Evolutionary conservation across 2,888 invertebrate species (phyloP).

Genomic region (Trichogramma evanescens): DNA sequence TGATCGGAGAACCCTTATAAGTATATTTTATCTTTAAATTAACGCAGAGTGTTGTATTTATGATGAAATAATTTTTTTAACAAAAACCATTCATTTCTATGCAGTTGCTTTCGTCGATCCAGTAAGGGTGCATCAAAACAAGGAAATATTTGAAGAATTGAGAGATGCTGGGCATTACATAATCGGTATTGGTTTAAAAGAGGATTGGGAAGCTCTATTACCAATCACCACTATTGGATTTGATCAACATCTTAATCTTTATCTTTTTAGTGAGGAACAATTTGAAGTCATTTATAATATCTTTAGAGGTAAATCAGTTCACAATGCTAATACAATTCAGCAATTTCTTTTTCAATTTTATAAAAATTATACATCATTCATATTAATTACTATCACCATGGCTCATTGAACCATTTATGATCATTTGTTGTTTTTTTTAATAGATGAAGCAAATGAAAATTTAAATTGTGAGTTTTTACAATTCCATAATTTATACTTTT

Average conservation of each 20-base stretch:
- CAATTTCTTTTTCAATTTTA: too few relatives aligned
- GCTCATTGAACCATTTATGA: too few relatives aligned
- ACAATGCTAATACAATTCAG: too few relatives aligned
- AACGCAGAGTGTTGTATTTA: background rate
- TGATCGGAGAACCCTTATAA: conserved; percentile 27
- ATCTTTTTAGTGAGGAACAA: conserved; percentile 24
- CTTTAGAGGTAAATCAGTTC: conserved; percentile 21
- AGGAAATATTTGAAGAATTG: conserved; percentile 24
- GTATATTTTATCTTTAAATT: conserved; percentile 15
- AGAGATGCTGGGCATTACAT: conserved; percentile 27
- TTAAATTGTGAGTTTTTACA: background rate
- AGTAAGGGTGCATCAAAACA: conserved; percentile 13
- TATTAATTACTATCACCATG: too few relatives aligned
- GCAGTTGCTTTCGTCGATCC: conserved; percentile 28
- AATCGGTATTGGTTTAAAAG: conserved; percentile 24
- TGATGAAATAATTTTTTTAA: background rate
- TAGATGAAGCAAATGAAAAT: background rate
- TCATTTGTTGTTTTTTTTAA: background rate
- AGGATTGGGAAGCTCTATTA: conserved; percentile 25
- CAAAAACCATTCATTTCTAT: conserved; percentile 5
- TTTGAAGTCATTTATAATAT: conserved; percentile 22
- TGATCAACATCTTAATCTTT: conserved; percentile 26
- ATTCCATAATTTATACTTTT: too few relatives aligned
- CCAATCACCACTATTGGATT: conserved; percentile 27
- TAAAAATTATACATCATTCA: too few relatives aligned